These are phyloP conservation scores for Sphaeridia pumilis DNA, from an alignment of 2,888 invertebrate species.

Conservation along the genomic window DNA sequence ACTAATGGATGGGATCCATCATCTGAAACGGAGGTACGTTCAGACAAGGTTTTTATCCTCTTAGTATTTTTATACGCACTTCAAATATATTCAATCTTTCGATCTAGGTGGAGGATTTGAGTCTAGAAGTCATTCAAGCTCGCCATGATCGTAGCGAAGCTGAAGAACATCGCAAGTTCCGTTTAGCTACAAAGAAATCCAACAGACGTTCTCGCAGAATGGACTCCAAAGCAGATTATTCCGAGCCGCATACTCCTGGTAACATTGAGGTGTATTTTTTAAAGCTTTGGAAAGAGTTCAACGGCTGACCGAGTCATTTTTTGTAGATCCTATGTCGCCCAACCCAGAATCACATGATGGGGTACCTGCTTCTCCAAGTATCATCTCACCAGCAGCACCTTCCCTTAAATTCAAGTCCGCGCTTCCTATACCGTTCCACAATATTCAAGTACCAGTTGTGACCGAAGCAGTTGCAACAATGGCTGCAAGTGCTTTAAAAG, in stretches of 20 bases:
- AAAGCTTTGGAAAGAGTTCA: no score
- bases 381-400: slow-evolving; percentile 4
- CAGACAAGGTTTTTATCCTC: no score
- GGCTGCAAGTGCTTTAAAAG: slow-evolving; percentile 22
- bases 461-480: slow-evolving; percentile 18
- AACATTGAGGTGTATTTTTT: not conserved
- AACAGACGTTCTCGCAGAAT: slow-evolving; percentile 13
- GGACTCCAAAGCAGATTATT: slow-evolving; percentile 21
- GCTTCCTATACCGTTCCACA: not conserved
- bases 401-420: slow-evolving; percentile 1
- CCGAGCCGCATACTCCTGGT: slow-evolving; percentile 14
- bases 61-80: no score
- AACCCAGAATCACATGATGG: slow-evolving; percentile 9
- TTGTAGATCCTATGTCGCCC: slow-evolving; percentile 14
- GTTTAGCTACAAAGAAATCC: slow-evolving; percentile 45
- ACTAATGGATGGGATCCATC: slow-evolving; percentile 15
- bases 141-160: slow-evolving; percentile 67
- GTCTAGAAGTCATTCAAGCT: slow-evolving; percentile 55
- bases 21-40: slow-evolving; percentile 13
- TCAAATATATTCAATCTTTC: not conserved
- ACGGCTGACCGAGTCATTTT: not conserved
- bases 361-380: slow-evolving; percentile 8
- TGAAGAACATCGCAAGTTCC: slow-evolving; percentile 67
- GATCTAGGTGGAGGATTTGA: slow-evolving; percentile 56
- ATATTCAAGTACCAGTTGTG: slow-evolving; percentile 9